Base-by-base conservation (phyloP, 2,888 invertebrate genomes). In the Drosophila neonasuta region DNA sequence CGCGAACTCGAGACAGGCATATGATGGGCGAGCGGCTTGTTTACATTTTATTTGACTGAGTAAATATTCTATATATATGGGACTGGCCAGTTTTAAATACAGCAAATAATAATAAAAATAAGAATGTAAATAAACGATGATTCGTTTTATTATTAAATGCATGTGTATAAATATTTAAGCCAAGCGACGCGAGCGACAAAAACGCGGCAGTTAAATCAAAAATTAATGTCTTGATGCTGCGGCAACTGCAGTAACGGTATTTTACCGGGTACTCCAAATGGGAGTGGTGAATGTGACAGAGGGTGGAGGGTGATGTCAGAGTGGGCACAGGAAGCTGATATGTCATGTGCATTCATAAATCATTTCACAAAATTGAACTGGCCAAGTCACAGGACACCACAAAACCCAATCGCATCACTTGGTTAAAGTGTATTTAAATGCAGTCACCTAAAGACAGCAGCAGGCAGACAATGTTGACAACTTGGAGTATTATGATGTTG, bases 341-440 rank as follows among this genome's bases (percentile, higher is more conserved):
- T 85, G 86, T 82, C 88, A 82, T 80, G 77, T 80, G 82, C 79
- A 88, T 89, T 79, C 87, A 90, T 90, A 90, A 90, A 90, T 90
- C 89, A 90, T 88, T 86, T 67, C 76, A 69, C 76, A 58, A 85
- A 88, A 89, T 88, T 86, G 84, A 80, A 74, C 77, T 55, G 60
- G 50, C 55, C 65, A 74, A 84, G 68, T 68, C 73, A 63, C 46
- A 71, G 63, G 52, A 42, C 62, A 51, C 58, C 71, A 55, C 42
- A 70, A 70, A 46, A 46, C 41, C 63, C 57, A 63, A 75, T 54
- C 63, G 68, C 51, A 73, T 75, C 73, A 74, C 58, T 74, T 61
- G 58, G 72, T 70, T 71, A 67, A 71, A 70, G 57, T 62, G 61
- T 60, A 73, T 68, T 79, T 56, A 67, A 61, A 46, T 60, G 56